phyloP scores from a whole-genome alignment of 2,797 vertebrate species.

The Bradypodion pumilum region DNA sequence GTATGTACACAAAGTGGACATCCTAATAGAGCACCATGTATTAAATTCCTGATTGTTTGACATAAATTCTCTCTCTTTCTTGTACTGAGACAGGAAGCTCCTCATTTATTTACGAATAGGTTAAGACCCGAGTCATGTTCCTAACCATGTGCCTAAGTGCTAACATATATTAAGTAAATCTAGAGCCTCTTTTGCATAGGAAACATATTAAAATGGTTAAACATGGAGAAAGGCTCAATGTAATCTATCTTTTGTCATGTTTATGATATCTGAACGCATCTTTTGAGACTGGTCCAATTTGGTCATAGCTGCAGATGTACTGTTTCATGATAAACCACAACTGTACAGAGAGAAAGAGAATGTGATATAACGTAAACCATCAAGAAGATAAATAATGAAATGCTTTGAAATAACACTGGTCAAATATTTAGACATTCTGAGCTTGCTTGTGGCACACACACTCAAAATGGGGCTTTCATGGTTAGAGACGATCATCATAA shows the following conservation, averaged over 20 bases:
- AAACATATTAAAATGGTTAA: constrained; percentile 94
- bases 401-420: constrained; percentile 82
- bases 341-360: constrained; percentile 77
- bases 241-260: constrained; percentile 88
- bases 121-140: constrained; percentile 88
- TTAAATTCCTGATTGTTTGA: constrained; percentile 98
- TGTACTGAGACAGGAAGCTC: constrained; percentile 89
- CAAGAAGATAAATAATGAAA: constrained; percentile 86
- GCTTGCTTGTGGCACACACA: constrained; percentile 64
- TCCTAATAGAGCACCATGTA: constrained; percentile 89
- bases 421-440: constrained; percentile 87
- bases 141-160: constrained; percentile 87
- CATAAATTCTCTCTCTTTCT: constrained; percentile 91
- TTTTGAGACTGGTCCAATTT: constrained; percentile 83
- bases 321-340: constrained; percentile 83
- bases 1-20: constrained; percentile 93
- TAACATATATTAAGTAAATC: constrained; percentile 96
- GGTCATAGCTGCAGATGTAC: constrained; percentile 81
- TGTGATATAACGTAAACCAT: constrained; percentile 85
- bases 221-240: constrained; percentile 85
- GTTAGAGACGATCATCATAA: constrained; percentile 64
- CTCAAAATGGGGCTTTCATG: constrained; percentile 74
- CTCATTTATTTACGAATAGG: constrained; percentile 90
- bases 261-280: constrained; percentile 86
- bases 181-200: constrained; percentile 87